Base-by-base conservation (phyloP, 2,113 vertebrate genomes). In the Dunckerocampus dactyliophorus region DNA sequence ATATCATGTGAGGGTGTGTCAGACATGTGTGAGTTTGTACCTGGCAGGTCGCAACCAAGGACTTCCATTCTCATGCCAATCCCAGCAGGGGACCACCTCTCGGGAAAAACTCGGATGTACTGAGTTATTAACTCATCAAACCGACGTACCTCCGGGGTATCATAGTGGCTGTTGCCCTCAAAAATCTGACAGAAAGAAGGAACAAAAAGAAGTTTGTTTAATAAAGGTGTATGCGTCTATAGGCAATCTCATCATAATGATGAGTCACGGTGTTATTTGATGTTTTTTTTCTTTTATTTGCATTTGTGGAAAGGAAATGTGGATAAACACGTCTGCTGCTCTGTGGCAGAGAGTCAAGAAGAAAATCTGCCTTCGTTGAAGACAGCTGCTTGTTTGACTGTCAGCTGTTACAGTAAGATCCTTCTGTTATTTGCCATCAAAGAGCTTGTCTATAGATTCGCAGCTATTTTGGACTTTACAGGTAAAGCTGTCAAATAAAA, bases 31-130 rank as follows among this genome's bases (percentile, higher is more conserved):
- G 50, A 8, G 37, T 11, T 58, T 90, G 85, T 88, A 99, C 97
- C 97, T 72, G 95, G 93, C 88, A 95, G 93, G 69, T 98, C 95
- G 50, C 97, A 99, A 82, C 96, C 97, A 53, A 99, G 91, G 42
- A 98, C 92, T 74, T 99, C 97, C 90, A 99, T 87, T 62, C 97
- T 93, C 95, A 99, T 98, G 62, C 97, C 97, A 6, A 98, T 97
- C 48, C 97, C 97, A 0, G 95, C 95, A 0, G 95, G 97, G 0
- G 96, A 98, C 96, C 96, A 98, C 57, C 95, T 89, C 86, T 98
- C 96, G 0, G 97, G 97, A 75, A 97, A 93, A 17, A 99, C 90
- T 20, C 95, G 82, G 76, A 99, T 72, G 3, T 90, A 95, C 82
- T 97, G 96, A 0, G 95, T 91, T 31, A 90, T 91, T 13, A 98